Evolutionary conservation across 2,113 vertebrate genomes (phyloP), one percentile per base, ranked within the genome.

Genomic region (Notarius lentiginosus): DNA sequence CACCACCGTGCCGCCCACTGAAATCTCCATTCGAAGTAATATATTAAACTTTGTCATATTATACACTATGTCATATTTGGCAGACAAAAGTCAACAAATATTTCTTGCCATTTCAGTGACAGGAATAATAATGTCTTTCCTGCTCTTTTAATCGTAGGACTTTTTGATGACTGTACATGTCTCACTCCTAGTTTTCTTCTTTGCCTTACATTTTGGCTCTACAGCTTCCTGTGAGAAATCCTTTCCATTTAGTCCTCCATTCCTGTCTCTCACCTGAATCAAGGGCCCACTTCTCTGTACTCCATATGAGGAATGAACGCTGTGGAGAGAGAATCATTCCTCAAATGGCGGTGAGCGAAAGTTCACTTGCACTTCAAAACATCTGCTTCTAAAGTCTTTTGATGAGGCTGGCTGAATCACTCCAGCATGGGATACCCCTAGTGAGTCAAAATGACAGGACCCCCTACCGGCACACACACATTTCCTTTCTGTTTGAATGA

Each of bases 371-470:
- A 88, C 89, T 70, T 88, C 30, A 83, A 72, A 86, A 73, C 83
- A 77, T 90, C 87, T 17, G 56, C 8, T 72, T 47, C 47, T 58
- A 85, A 73, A 88, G 88, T 84, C 51, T 84, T 87, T 93, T 47
- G 30, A 68, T 49, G 55, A 89, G 91, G 90, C 22, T 89, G 22
- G 0, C 65, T 94, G 94, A 95, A 87, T 95, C 94, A 94, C 80
- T 83, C 85, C 82, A 75, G 68, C 77, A 90, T 11, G 86, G 91
- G 93, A 90, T 75, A 88, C 90, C 58, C 87, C 85, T 30, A 47
- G 75, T 95, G 94, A 95, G 90, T 95, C 94, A 95, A 76, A 17
- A 81, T 41, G 92, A 93, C 91, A 87, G 88, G 90, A 91, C 92
- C 84, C 87, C 73, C 88, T 79, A 61, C 73, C 24, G 34, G 34